Evolutionary conservation across 1,140 invertebrate genomes (phyloP).

Genomic region (Danaus melanippus): DNA sequence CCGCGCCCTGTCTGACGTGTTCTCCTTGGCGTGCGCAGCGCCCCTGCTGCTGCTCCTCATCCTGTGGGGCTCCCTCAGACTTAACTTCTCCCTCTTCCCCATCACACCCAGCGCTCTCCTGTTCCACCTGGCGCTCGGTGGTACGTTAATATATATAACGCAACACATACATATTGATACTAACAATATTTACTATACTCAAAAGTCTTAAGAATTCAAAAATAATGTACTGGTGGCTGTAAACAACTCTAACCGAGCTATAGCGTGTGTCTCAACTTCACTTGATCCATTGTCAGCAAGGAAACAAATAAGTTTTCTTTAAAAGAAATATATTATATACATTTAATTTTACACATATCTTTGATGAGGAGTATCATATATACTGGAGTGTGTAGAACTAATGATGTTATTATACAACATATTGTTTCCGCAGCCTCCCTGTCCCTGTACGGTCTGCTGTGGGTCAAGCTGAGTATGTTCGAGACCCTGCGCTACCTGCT

Average conservation of each 20-base stretch:
- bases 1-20: conserved; percentile 88
- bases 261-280: no score
- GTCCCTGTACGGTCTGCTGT: conserved; percentile 90
- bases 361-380: no score
- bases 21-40: conserved; percentile 86
- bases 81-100: conserved; percentile 91
- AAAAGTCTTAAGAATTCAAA: no score
- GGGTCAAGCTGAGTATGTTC: conserved; percentile 96
- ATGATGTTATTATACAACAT: background rate
- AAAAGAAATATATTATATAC: no score
- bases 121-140: conserved; percentile 88
- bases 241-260: no score
- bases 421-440: conserved; percentile 80
- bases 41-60: conserved; percentile 89
- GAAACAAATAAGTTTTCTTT: no score
- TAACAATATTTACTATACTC: background rate
- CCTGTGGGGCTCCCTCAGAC: conserved; percentile 90
- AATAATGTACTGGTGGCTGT: no score
- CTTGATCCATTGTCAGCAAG: no score
- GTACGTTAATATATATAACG: conserved; percentile 19
- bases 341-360: no score
- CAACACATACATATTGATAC: background rate
- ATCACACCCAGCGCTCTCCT: conserved; percentile 79
- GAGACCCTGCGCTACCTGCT: conserved; percentile 92
- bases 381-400: background rate